These are phyloP conservation scores for Cephus sareptanus DNA, from an alignment of 2,888 invertebrate genomes.

Conservation along the genomic window DNA sequence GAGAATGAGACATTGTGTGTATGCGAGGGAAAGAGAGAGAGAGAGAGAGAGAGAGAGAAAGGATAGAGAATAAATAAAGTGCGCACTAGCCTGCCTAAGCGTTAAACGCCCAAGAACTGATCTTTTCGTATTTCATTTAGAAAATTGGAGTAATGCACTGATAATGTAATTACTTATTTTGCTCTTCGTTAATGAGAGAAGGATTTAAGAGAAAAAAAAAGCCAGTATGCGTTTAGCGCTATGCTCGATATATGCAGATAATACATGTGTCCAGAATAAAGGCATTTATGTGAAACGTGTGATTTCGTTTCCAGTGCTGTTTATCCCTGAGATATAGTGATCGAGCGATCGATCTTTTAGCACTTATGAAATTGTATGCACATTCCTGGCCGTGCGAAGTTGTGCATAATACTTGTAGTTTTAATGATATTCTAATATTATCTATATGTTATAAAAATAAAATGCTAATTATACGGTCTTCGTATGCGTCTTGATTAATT, in stretches of 20 bases:
- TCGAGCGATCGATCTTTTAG: slow-evolving; percentile 12
- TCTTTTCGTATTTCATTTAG: slow-evolving; percentile 21
- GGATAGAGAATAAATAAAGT: not conserved
- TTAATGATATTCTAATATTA: slow-evolving; percentile 43
- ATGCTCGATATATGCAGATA: no score
- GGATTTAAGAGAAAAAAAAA: no score
- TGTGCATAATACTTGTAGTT: slow-evolving; percentile 44
- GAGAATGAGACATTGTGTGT: not conserved
- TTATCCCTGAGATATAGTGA: no score
- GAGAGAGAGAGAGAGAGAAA: no score
- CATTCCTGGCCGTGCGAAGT: slow-evolving; percentile 38
- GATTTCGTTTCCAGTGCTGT: no score
- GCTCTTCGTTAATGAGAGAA: no score
- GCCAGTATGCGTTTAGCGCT: no score
- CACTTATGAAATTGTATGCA: slow-evolving; percentile 40
- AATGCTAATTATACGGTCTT: slow-evolving; percentile 14
- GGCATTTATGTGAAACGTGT: no score
- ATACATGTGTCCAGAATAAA: no score
- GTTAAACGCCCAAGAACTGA: slow-evolving; percentile 51
- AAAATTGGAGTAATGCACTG: slow-evolving; percentile 13
- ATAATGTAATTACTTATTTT: no score
- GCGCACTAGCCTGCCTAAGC: slow-evolving; percentile 39
- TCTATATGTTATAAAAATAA: slow-evolving; percentile 48
- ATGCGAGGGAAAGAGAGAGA: not conserved
- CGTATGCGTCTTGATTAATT: no score